Evolutionary conservation across 2,888 invertebrate genomes (phyloP).

Genomic region (Himalopsyche japonica): DNA sequence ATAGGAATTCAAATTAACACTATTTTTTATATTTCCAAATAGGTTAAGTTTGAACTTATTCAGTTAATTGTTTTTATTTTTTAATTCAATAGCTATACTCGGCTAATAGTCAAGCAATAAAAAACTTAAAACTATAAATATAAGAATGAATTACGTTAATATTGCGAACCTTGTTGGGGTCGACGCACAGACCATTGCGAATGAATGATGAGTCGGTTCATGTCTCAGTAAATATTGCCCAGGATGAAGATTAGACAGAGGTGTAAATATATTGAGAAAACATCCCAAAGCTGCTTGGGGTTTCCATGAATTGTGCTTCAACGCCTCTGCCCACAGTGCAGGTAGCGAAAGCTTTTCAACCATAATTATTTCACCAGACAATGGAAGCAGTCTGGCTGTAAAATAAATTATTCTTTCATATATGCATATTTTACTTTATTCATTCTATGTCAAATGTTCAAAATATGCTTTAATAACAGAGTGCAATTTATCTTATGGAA

Average conservation of each 20-base stretch:
- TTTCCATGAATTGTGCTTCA: slow-evolving; percentile 22
- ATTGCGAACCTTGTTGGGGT: slow-evolving; percentile 6
- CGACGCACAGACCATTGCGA: slow-evolving; percentile 22
- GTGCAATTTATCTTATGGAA: neutral
- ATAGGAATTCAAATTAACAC: neutral
- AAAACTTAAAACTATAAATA: too few species aligned
- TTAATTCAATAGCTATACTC: too few species aligned
- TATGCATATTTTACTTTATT: neutral
- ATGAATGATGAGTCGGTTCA: slow-evolving; percentile 30
- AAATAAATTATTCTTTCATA: neutral
- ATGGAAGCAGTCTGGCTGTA: slow-evolving; percentile 27
- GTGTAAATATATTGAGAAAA: slow-evolving; percentile 33
- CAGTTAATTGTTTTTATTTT: too few species aligned
- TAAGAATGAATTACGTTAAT: too few species aligned
- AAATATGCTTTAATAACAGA: too few species aligned
- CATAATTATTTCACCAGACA: slow-evolving; percentile 26
- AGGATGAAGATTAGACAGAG: slow-evolving; percentile 11
- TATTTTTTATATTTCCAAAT: too few species aligned
- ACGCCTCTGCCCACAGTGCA: slow-evolving; percentile 28
- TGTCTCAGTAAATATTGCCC: slow-evolving; percentile 37
- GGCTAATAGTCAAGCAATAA: too few species aligned
- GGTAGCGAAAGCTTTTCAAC: slow-evolving; percentile 24
- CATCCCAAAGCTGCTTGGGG: slow-evolving; percentile 17
- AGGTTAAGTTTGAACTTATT: too few species aligned
- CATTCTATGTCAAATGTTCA: too few species aligned